Evolutionary conservation across 2,113 vertebrate species (phyloP).

Genomic region (Bucco capensis): DNA sequence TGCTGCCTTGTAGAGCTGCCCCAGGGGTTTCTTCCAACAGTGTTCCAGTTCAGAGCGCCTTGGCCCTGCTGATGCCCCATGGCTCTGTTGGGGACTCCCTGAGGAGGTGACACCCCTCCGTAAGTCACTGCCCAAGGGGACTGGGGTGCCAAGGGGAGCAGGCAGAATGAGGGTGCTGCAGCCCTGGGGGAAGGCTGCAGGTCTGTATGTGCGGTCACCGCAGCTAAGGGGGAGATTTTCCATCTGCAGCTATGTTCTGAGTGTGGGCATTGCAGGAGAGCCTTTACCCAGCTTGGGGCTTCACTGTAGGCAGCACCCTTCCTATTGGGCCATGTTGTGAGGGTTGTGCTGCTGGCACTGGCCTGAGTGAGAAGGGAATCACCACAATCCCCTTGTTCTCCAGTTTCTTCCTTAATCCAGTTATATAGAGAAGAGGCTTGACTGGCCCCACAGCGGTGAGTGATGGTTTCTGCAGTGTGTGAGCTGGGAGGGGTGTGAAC

Average conservation of each 20-base stretch:
- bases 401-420: no score
- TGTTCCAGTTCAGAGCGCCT: not conserved
- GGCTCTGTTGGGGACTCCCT: not conserved
- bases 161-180: not conserved
- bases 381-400: not conserved
- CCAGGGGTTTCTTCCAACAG: not conserved
- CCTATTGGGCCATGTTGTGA: fast-evolving
- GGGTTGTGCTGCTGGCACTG: fast-evolving
- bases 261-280: not conserved
- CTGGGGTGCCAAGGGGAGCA: not conserved
- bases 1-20: not conserved
- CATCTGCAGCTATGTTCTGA: fast-evolving
- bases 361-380: not conserved
- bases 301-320: not conserved
- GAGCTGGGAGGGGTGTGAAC: not conserved
- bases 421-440: fast-evolving
- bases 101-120: not conserved
- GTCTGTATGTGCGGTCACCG: fast-evolving
- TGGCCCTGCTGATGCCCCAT: fast-evolving
- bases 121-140: not conserved
- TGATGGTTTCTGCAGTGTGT: not conserved
- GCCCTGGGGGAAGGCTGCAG: not conserved
- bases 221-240: not conserved
- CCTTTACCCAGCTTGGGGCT: fast-evolving
- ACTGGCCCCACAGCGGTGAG: not conserved